A percentile compares a stretch with the other conserved stretches of the same genome.
These are phyloP conservation scores for Tachina lurida DNA, from an alignment of 2,888 invertebrate genomes.

Conservation along the genomic window DNA sequence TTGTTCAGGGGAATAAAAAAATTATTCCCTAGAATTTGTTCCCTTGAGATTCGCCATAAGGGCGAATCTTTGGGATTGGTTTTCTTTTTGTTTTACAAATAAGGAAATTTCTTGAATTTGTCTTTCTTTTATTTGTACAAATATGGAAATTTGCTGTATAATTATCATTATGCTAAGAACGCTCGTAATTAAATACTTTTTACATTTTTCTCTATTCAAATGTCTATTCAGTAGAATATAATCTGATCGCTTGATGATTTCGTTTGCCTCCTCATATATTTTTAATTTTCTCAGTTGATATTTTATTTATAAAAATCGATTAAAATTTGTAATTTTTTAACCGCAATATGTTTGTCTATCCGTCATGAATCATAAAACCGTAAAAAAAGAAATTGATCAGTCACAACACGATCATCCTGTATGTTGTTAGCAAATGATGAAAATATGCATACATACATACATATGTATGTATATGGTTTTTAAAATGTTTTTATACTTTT, in stretches of 20 bases:
- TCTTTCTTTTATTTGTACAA: neutral
- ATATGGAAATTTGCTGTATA: slow-evolving; percentile 17
- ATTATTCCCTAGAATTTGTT: too few species aligned
- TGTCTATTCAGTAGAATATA: neutral
- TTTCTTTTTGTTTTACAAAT: neutral
- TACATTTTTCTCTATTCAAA: neutral
- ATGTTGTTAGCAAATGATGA: slow-evolving; percentile 10
- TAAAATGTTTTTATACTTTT: neutral
- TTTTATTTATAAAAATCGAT: neutral
- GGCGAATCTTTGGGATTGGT: too few species aligned
- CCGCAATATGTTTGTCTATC: slow-evolving; percentile 11
- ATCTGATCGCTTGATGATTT: neutral
- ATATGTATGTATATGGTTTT: neutral
- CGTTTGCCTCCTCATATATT: slow-evolving; percentile 1
- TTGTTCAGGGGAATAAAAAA: too few species aligned
- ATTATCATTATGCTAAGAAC: slow-evolving; percentile 6
- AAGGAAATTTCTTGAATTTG: neutral
- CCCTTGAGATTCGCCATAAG: too few species aligned
- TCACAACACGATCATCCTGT: slow-evolving; percentile 33
- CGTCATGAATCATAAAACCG: slow-evolving; percentile 25
- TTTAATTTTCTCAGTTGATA: neutral
- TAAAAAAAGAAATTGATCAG: slow-evolving; percentile 22
- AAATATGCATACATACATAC: neutral
- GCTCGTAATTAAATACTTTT: slow-evolving; percentile 29
- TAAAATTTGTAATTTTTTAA: neutral